Percentiles rank a stretch among this genome's conserved stretches.
phyloP scores from a whole-genome alignment of 2,113 vertebrate species.

The Mugil cephalus region DNA sequence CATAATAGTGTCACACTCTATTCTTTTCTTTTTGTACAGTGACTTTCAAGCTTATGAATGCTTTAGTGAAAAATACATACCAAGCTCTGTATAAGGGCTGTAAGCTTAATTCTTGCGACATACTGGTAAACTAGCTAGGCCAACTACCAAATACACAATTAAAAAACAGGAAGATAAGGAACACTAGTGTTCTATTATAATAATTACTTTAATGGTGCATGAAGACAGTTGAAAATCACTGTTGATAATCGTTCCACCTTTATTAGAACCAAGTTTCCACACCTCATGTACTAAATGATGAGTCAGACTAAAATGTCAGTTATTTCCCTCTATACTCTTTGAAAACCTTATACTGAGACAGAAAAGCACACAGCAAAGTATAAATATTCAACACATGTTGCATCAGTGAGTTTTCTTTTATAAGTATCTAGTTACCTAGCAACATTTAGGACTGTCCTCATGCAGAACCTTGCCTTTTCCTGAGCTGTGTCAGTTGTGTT shows the following conservation, averaged over 20 bases:
- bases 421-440: slow-evolving; percentile 32
- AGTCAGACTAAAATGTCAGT: slow-evolving; percentile 49
- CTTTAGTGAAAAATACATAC: too few species aligned
- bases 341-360: too few species aligned
- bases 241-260: not conserved
- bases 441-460: slow-evolving; percentile 13
- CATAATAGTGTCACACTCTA: not conserved
- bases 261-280: slow-evolving; percentile 19
- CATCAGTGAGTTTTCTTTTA: slow-evolving; percentile 17
- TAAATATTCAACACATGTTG: slow-evolving; percentile 46
- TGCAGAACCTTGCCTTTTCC: slow-evolving; percentile 15
- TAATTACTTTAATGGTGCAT: not conserved
- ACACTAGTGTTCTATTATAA: not conserved
- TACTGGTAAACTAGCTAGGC: slow-evolving; percentile 12
- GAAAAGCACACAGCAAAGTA: slow-evolving; percentile 26
- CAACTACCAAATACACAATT: slow-evolving; percentile 24
- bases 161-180: slow-evolving; percentile 1
- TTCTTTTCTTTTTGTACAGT: too few species aligned
- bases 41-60: too few species aligned
- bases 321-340: too few species aligned
- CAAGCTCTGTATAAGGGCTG: too few species aligned
- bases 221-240: not conserved
- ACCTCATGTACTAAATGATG: slow-evolving; percentile 46
- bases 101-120: slow-evolving; percentile 14
- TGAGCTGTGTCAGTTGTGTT: slow-evolving; percentile 41